Evolutionary conservation across 2,797 vertebrate genomes (phyloP).

Genomic region (Pempheris klunzingeri): DNA sequence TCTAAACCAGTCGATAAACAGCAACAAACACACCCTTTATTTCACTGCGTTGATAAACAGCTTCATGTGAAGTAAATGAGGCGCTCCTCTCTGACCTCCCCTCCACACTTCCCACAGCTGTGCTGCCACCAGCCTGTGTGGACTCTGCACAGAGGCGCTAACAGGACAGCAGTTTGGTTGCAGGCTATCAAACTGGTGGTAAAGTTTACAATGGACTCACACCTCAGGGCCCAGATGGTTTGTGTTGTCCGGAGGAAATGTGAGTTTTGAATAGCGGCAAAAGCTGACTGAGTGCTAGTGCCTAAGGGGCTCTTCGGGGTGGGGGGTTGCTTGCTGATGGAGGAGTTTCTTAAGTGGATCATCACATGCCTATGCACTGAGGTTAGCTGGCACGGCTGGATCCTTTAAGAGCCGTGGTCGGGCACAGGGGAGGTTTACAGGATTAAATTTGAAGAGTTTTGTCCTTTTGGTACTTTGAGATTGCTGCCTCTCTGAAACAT

Average conservation of each 20-base stretch:
- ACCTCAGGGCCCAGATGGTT: slow-evolving; percentile 75
- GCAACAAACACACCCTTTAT: slow-evolving; percentile 32
- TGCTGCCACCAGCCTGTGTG: slow-evolving; percentile 37
- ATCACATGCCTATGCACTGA: slow-evolving; percentile 83
- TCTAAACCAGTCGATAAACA: slow-evolving; percentile 26
- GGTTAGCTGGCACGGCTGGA: slow-evolving; percentile 76
- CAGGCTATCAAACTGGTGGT: slow-evolving; percentile 71
- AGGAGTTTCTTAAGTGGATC: slow-evolving; percentile 79
- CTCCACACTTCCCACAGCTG: slow-evolving; percentile 57
- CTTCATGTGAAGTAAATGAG: slow-evolving; percentile 46
- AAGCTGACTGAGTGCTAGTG: slow-evolving; percentile 35
- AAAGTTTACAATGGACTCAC: slow-evolving; percentile 80
- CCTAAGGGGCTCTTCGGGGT: slow-evolving; percentile 45
- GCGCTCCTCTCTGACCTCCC: slow-evolving; percentile 27
- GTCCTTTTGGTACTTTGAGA: slow-evolving; percentile 34
- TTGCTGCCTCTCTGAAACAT: slow-evolving; percentile 24
- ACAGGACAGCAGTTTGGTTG: slow-evolving; percentile 59
- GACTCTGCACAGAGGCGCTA: slow-evolving; percentile 66
- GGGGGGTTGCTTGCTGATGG: slow-evolving; percentile 59
- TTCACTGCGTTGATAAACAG: slow-evolving; percentile 31
- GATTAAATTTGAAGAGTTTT: slow-evolving; percentile 69
- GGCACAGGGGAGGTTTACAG: slow-evolving; percentile 53
- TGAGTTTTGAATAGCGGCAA: slow-evolving; percentile 67
- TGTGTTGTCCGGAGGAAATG: slow-evolving; percentile 72
- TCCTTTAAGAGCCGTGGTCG: slow-evolving; percentile 57